Evolutionary conservation across 2,113 vertebrate species (phyloP).

Genomic region (Poeciliopsis occidentalis): DNA sequence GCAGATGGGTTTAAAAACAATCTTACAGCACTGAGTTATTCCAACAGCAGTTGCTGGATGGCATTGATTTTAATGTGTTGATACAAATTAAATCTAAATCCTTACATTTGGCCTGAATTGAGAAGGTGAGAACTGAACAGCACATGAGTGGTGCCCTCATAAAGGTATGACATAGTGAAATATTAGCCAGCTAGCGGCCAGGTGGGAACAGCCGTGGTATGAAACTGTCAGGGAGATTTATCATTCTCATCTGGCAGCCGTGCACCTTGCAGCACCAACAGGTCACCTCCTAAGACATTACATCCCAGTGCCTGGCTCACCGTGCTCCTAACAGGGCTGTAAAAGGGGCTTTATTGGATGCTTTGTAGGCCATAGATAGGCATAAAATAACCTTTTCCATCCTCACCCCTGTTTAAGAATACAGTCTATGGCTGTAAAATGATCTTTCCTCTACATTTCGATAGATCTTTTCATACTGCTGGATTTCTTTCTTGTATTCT

Average conservation of each 20-base stretch:
- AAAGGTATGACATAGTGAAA: slow-evolving; percentile 53
- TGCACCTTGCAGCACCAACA: slow-evolving; percentile 36
- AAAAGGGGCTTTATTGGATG: slow-evolving; percentile 48
- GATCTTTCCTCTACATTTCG: slow-evolving; percentile 11
- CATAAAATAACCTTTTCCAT: slow-evolving; percentile 26
- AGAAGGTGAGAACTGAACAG: background rate
- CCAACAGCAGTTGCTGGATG: background rate
- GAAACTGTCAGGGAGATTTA: slow-evolving; percentile 62
- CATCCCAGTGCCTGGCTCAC: slow-evolving; percentile 57
- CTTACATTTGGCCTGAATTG: background rate
- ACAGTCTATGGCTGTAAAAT: slow-evolving; percentile 16
- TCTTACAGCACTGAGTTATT: background rate
- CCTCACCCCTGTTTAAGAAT: background rate
- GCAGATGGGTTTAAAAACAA: background rate
- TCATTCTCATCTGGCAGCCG: slow-evolving; percentile 54
- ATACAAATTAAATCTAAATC: background rate
- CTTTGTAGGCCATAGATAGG: slow-evolving; percentile 11
- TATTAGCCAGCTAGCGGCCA: slow-evolving; percentile 40
- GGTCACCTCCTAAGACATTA: slow-evolving; percentile 66
- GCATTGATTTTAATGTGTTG: background rate
- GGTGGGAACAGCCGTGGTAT: slow-evolving; percentile 46
- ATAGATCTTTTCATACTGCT: slow-evolving; percentile 7
- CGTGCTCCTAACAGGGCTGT: slow-evolving; percentile 45
- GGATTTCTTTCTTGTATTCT: slow-evolving; percentile 4
- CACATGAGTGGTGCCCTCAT: slow-evolving; percentile 9